Evolutionary conservation across 2,113 vertebrate genomes (phyloP).

Genomic region (Pantherophis guttatus): DNA sequence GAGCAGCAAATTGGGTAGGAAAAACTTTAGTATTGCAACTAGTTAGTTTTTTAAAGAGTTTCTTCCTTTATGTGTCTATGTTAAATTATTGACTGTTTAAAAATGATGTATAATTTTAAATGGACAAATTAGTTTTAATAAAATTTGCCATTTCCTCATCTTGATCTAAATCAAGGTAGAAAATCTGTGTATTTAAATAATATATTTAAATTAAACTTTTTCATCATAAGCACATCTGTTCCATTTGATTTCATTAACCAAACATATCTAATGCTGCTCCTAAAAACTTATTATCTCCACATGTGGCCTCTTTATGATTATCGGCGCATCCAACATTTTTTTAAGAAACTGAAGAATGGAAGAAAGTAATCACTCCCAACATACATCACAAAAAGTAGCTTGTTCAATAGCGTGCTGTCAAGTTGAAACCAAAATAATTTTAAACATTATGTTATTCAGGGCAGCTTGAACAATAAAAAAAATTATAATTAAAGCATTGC

Average conservation of each 20-base stretch:
- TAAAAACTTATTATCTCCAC: neutral
- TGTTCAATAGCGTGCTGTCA: slow-evolving; percentile 22
- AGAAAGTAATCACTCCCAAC: slow-evolving; percentile 26
- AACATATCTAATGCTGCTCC: slow-evolving; percentile 11
- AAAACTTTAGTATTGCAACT: neutral
- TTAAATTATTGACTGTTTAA: slow-evolving; percentile 10
- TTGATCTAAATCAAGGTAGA: neutral
- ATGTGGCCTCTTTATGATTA: slow-evolving; percentile 8
- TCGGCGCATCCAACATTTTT: neutral
- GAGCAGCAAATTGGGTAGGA: neutral
- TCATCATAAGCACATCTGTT: slow-evolving; percentile 24
- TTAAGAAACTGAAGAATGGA: slow-evolving; percentile 14
- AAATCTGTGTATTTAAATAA: neutral
- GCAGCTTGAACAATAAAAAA: neutral
- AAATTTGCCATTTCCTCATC: neutral
- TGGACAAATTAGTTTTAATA: slow-evolving; percentile 30
- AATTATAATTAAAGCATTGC: neutral
- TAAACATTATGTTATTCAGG: neutral
- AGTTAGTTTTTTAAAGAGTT: neutral
- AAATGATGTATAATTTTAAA: slow-evolving; percentile 15
- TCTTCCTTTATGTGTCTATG: slow-evolving; percentile 3
- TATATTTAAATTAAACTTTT: slow-evolving; percentile 30
- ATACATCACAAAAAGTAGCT: neutral
- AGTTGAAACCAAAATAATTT: slow-evolving; percentile 26
- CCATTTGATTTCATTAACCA: slow-evolving; percentile 33